Evolutionary conservation across 2,113 vertebrate genomes (phyloP).

Genomic region (Castor canadensis): DNA sequence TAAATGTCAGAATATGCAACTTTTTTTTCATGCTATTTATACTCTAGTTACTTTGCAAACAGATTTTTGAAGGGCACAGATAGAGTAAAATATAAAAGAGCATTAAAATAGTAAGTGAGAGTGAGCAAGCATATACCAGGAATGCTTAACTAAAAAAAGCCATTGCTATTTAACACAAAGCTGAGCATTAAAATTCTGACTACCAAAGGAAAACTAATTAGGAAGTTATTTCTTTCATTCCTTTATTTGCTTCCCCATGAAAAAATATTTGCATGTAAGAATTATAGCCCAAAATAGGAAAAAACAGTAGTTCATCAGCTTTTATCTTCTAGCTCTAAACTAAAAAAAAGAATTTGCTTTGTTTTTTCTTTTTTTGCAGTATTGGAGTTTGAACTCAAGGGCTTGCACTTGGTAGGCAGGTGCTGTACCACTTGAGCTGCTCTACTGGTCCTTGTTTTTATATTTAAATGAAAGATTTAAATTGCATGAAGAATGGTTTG

Average conservation of each 20-base stretch:
- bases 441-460: too few relatives aligned
- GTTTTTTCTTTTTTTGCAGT: too few relatives aligned
- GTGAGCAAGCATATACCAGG: background rate
- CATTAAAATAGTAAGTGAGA: conserved; percentile 43
- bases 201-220: background rate
- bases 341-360: background rate
- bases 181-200: background rate
- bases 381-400: too few relatives aligned
- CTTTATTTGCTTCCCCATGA: background rate
- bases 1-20: conserved; percentile 58
- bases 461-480: conserved; percentile 3
- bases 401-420: too few relatives aligned
- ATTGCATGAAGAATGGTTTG: background rate
- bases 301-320: background rate
- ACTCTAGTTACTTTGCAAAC: conserved; percentile 39
- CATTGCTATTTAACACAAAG: background rate
- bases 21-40: conserved; percentile 54
- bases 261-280: background rate
- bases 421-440: too few relatives aligned
- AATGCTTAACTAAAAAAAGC: conserved; percentile 39
- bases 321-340: background rate
- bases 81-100: conserved; percentile 46
- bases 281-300: background rate
- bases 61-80: conserved; percentile 57
- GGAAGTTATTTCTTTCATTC: background rate